phyloP scores from a whole-genome alignment of 2,888 invertebrate genomes.

The Xestia xanthographa region DNA sequence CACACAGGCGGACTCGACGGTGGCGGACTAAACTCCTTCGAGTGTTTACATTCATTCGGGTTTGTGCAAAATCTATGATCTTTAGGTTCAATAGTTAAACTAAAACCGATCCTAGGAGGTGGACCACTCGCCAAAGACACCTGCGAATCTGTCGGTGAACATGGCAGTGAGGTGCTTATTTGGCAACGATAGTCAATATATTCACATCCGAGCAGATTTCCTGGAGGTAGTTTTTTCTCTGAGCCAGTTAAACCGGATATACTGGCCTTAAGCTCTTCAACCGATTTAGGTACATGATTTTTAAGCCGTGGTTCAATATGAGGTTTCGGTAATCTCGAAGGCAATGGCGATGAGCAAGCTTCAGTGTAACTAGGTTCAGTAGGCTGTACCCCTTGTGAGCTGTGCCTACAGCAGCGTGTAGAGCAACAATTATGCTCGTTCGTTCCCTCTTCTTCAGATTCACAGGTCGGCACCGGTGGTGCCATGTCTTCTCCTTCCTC shows the following conservation, averaged over 20 bases:
- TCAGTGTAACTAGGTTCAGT: background rate
- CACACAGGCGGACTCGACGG: too few species aligned
- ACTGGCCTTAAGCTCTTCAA: constrained; percentile 42
- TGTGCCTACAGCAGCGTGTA: constrained; percentile 7
- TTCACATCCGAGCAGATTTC: constrained; percentile 12
- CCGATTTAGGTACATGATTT: constrained; percentile 23
- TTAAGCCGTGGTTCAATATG: constrained; percentile 23
- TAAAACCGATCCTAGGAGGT: constrained; percentile 26
- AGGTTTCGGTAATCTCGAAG: background rate
- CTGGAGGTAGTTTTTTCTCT: background rate
- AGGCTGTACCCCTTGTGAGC: constrained; percentile 2
- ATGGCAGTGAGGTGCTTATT: background rate
- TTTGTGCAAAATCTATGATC: constrained; percentile 43
- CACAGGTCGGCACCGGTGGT: background rate
- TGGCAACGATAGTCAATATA: constrained; percentile 14
- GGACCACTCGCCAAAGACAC: too few species aligned
- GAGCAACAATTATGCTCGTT: constrained; percentile 3
- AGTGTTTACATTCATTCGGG: constrained; percentile 43
- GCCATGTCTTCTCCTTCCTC: background rate
- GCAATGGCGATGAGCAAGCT: background rate
- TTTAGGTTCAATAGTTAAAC: constrained; percentile 43
- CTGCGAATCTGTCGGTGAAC: background rate
- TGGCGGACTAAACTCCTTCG: background rate
- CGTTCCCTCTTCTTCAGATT: constrained; percentile 14
- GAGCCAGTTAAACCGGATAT: constrained; percentile 17